These are phyloP conservation scores for Marisa cornuarietis DNA, from an alignment of 1,140 invertebrate genomes.

Conservation along the genomic window DNA sequence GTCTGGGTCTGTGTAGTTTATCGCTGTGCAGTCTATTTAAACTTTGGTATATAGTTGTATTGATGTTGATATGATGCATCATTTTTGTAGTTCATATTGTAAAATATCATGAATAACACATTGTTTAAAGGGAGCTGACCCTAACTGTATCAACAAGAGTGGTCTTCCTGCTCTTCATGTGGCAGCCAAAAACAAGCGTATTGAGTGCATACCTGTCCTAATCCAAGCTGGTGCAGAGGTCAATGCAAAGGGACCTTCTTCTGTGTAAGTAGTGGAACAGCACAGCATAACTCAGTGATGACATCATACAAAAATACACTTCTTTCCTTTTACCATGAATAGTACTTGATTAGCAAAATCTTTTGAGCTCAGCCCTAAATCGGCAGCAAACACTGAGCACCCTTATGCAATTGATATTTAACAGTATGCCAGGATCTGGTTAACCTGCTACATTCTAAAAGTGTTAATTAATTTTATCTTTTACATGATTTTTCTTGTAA, in stretches of 20 bases:
- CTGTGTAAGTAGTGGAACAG: constrained; percentile 44
- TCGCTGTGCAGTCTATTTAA: too few species aligned
- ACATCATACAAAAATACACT: neutral
- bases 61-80: too few species aligned
- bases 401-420: too few species aligned
- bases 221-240: constrained; percentile 59
- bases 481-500: neutral
- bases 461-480: neutral
- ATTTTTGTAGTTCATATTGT: neutral
- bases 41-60: too few species aligned
- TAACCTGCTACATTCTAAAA: neutral
- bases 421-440: too few species aligned
- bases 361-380: too few species aligned
- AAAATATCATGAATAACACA: neutral
- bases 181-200: constrained; percentile 61
- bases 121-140: constrained; percentile 59
- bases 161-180: constrained; percentile 57
- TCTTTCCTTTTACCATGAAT: neutral
- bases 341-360: too few species aligned
- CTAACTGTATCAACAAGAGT: constrained; percentile 63
- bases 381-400: too few species aligned
- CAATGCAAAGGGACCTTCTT: constrained; percentile 60
- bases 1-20: too few species aligned
- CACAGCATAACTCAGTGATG: constrained; percentile 3
- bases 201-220: constrained; percentile 57